Base-by-base conservation (phyloP, 1,140 invertebrate genomes). In the Lethrus apterus region DNA sequence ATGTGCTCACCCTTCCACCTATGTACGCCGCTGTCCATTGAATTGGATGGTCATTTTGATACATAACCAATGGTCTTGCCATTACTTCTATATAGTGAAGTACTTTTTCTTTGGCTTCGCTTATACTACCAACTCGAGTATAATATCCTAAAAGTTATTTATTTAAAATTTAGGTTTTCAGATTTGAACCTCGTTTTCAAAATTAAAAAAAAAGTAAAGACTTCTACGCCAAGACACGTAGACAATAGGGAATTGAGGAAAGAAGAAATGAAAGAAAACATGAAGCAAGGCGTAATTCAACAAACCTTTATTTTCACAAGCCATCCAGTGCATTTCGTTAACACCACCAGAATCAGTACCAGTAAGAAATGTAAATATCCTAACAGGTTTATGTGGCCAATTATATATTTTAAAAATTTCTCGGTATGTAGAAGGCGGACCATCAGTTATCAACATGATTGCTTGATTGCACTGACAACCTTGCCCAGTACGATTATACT, bases 381-480 rank as follows among this genome's bases (percentile, higher is more conserved):
- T 76, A 2, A 98, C 89, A 33, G 92, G 83, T 77, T 83, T 86
- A 57, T 89, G 86, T 0, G 88, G 85, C 76, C 80, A 90, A 69
- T 98, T 99, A 70, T 93, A 94, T 34, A 57, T 86, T 73, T 67
- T 82, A 73, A 76, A 83, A 75, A 75, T 78, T 66, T 75, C 70
- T 50, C 72, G 73, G 18, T 75, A 76, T 20, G 70, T 76, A 45
- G 81, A 80, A 0, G 89, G 83, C n/a, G 91, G 84, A 19, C 90
- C 92, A 60, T 96, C 90, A 3, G 89, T 90, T 21, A 99, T 83
- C 34, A 99, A 66, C 82, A 98, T 95, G 30, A 99, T 96, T 1
- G 93, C 94, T 71, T 98, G 94, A 70, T 99, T 98, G 64, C 96
- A 99, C 57, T 94, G 86, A 49, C 84, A 84, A 4, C 90, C 89